Base-by-base conservation (phyloP, 2,113 vertebrate genomes). In the Prionailurus bengalensis region DNA sequence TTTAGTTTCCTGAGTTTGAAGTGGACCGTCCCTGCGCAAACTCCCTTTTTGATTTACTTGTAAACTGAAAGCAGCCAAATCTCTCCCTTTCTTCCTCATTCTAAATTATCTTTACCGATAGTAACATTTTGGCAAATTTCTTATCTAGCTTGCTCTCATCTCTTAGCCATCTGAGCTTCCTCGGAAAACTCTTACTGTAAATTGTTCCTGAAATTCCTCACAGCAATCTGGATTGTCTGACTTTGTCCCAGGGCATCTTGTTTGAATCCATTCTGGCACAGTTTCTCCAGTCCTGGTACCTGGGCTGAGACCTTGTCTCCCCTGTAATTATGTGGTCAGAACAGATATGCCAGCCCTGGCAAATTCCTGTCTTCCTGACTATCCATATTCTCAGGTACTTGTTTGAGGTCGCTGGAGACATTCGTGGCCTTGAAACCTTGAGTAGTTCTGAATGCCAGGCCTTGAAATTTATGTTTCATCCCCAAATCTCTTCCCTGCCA, bases 391-490 rank as follows among this genome's bases (percentile, higher is more conserved):
- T 29, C 8, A 53, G n/a, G 10, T 65, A 87, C 2, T 13, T 61
- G 8, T 71, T 63, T 95, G 61, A 81, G 14, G 61, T 45, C 0
- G 31, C 19, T 29, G 70, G n/a, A 83, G 27, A 68, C 16, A 68
- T 42, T 68, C 27, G 5, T 97, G 7, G 13, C 7, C 74, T 81
- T 86, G 53, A 92, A 39, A 70, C 36, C 33, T 61, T 92, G 68
- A 90, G 23, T 48, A 95, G 80, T 97, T 96, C 19, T 89, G 70
- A 91, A 83, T 70, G 39, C 7, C 17, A 53, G n/a, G 21, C 55
- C 25, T 70, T 33, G 78, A 63, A 19, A 91, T 70, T 68, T 86
- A 39, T 63, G 65, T 88, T 97, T 85, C 70, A 88, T 48, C n/a
- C 42, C 51, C 33, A 78, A 53, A 31, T 15, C 21, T 19, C 21